Conservation (phyloP, 2,797 vertebrate species). For the Chelon auratus region DNA sequence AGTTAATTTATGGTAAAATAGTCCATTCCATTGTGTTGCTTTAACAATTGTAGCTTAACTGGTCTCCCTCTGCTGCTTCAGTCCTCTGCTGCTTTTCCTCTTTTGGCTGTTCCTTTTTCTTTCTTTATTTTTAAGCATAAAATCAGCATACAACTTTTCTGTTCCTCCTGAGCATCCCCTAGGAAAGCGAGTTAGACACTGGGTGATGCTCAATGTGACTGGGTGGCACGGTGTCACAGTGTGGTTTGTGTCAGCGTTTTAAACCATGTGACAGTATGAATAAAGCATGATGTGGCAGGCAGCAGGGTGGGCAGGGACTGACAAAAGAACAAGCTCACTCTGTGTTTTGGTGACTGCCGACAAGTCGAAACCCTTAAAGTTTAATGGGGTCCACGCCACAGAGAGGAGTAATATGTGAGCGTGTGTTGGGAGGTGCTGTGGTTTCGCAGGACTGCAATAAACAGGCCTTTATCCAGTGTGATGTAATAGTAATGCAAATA, state of each 20-base stretch:
- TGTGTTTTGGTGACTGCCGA: slow-evolving; percentile 73
- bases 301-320: slow-evolving; percentile 66
- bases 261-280: slow-evolving; percentile 76
- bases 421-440: slow-evolving; percentile 41
- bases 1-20: no score
- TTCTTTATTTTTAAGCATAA: not conserved
- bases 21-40: no score
- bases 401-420: slow-evolving; percentile 39
- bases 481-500: slow-evolving; percentile 59
- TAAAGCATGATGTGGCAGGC: slow-evolving; percentile 76
- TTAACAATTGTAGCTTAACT: no score
- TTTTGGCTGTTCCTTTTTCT: not conserved
- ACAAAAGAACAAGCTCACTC: slow-evolving; percentile 75
- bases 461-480: slow-evolving; percentile 55
- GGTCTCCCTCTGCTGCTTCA: not conserved
- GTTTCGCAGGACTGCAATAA: slow-evolving; percentile 53
- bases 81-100: not conserved
- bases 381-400: slow-evolving; percentile 69
- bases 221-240: slow-evolving; percentile 58
- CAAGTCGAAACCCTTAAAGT: slow-evolving; percentile 75
- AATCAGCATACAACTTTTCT: slow-evolving; percentile 9
- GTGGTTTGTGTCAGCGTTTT: slow-evolving; percentile 65
- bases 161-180: slow-evolving; percentile 11
- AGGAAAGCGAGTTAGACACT: slow-evolving; percentile 23
- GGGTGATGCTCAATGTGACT: slow-evolving; percentile 48